A percentile compares a stretch with the other conserved stretches of the same genome.
phyloP scores from a whole-genome alignment of 2,113 vertebrate species.

The Cochlearius cochlearius region DNA sequence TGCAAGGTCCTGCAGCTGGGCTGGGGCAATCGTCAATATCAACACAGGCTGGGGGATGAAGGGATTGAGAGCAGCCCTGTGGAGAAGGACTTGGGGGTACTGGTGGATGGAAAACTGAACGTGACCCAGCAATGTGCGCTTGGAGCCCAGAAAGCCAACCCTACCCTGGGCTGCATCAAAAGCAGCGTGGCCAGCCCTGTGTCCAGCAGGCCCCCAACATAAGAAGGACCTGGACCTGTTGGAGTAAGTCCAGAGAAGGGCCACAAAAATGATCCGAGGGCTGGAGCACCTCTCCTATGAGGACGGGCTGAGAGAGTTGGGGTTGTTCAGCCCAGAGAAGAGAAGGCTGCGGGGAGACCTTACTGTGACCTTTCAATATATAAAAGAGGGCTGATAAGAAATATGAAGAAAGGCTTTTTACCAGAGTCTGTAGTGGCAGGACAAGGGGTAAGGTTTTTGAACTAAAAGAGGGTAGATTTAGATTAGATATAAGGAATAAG shows the following conservation, averaged over 20 bases:
- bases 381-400: no score
- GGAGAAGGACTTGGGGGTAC: background rate
- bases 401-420: no score
- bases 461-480: background rate
- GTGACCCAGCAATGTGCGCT: background rate
- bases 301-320: background rate
- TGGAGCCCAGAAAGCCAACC: background rate
- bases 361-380: no score
- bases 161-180: background rate
- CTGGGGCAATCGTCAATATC: background rate
- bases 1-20: background rate
- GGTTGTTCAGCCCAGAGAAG: no score
- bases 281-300: background rate
- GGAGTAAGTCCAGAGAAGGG: fast-evolving
- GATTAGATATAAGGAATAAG: background rate
- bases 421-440: background rate
- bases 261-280: background rate
- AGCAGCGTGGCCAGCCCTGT: fast-evolving
- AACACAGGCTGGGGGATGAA: background rate
- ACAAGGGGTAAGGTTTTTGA: background rate
- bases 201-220: fast-evolving
- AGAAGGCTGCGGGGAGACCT: no score
- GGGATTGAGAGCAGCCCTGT: background rate
- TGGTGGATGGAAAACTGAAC: background rate
- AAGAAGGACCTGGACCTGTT: background rate